Evolutionary conservation across 2,888 invertebrate genomes (phyloP), one percentile per base, ranked within the genome.

Genomic region (Eucriotettix oculatus): DNA sequence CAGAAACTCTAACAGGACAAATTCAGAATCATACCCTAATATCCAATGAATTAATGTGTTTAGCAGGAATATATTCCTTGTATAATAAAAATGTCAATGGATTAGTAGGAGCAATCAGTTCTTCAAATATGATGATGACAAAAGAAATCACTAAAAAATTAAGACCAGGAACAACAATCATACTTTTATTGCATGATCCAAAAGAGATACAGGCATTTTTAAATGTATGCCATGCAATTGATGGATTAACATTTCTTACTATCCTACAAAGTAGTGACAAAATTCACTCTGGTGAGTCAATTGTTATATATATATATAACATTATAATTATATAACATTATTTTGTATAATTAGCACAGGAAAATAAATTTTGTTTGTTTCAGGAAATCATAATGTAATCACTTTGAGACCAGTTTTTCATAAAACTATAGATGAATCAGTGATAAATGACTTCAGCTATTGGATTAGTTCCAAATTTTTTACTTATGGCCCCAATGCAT

Each of bases 171-270:
- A 63, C 63, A 16, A 16, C 61, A 14, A 59, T 61, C 9, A 17
- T 63, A 41, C 42, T 63, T 10, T 58, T 63, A 12, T 52, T 63
- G 10, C 61, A 63, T 42, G 57, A 61, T 16, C 58, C 60, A 43
- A 60, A 56, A 16, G 61, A 61, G 54, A 60, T 60, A 17, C 56
- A 58, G 44, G 53, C 60, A 53, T 61, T 63, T 44, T 44, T 63
- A 11, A 56, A 58, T 48, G 60, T 60, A 42, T 56, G 57, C 42
- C 59, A 44, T 9, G 42, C 54, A 40, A 58, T 59, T 11, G 53
- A 58, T 42, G 61, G 61, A 48, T 48, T 63, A 11, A 58, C 58
- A 1, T 61, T 63, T 58, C 17, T 63, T 16, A 58, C 59, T 14
- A 48, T 61, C n/a, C 56, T 61, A 44, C 58, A 56, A 1, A 52